These are phyloP conservation scores for Idaea aversata DNA, from an alignment of 2,888 invertebrate genomes.

Conservation along the genomic window DNA sequence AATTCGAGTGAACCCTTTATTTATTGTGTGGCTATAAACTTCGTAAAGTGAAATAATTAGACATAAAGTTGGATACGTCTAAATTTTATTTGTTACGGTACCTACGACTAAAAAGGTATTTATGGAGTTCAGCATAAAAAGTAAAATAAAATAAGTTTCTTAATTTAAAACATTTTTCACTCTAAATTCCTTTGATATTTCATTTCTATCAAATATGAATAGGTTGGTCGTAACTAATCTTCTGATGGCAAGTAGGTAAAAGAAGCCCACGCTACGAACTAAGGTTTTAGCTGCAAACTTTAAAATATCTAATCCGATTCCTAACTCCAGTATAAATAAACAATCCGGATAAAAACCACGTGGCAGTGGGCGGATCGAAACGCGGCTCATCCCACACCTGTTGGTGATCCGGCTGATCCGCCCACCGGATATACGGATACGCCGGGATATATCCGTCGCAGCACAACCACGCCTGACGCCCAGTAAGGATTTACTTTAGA, in stretches of 20 bases:
- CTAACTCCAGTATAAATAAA: background rate
- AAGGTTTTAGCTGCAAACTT: background rate
- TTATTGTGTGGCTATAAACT: background rate
- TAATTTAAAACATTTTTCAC: too few species aligned
- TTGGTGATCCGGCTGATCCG: conserved; percentile 76
- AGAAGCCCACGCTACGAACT: background rate
- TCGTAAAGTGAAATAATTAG: background rate
- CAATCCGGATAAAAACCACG: conserved; percentile 44
- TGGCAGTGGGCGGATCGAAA: conserved; percentile 70
- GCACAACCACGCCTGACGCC: conserved; percentile 63
- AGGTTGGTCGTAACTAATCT: too few species aligned
- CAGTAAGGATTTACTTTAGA: conserved; percentile 26
- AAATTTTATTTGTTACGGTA: background rate
- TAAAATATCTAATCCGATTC: background rate
- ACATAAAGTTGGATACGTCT: background rate
- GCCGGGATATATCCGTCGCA: conserved; percentile 51
- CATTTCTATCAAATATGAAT: too few species aligned
- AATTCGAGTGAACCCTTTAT: background rate
- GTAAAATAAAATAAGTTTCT: too few species aligned
- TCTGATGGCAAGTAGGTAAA: too few species aligned
- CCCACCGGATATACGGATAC: conserved; percentile 71
- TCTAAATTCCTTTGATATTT: too few species aligned
- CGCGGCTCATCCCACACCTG: conserved; percentile 79
- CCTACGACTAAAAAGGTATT: background rate
- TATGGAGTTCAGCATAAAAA: background rate